Evolutionary conservation across 2,113 vertebrate species (phyloP).

Genomic region (Serinus canaria): DNA sequence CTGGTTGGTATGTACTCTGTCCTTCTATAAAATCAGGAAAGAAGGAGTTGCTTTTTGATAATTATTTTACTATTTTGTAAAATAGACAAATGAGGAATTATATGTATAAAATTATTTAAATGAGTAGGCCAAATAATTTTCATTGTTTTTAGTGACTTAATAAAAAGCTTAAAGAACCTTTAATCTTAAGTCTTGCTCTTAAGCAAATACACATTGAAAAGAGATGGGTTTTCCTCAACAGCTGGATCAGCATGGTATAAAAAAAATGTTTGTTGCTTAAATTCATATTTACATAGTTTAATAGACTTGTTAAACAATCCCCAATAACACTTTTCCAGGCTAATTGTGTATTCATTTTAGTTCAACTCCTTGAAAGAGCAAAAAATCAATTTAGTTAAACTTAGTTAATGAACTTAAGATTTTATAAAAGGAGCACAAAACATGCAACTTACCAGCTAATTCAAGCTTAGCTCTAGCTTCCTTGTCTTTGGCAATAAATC

Average conservation of each 20-base stretch:
- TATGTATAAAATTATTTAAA: neutral
- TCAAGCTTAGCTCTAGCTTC: slow-evolving; percentile 95
- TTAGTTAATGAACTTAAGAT: neutral
- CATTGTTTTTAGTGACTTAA: neutral
- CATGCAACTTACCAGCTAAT: slow-evolving; percentile 84
- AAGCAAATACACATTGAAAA: neutral
- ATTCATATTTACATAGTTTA: neutral
- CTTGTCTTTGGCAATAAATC: slow-evolving; percentile 96
- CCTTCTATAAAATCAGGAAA: neutral
- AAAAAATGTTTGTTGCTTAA: neutral
- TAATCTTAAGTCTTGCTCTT: neutral
- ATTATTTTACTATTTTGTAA: neutral
- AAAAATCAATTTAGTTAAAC: neutral
- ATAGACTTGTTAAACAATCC: neutral
- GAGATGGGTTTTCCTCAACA: neutral
- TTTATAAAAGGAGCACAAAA: slow-evolving; percentile 9
- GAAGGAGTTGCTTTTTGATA: neutral
- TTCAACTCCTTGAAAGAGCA: neutral
- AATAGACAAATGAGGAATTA: neutral
- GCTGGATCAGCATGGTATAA: neutral
- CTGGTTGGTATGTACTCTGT: neutral
- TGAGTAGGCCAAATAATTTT: neutral
- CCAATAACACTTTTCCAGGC: neutral
- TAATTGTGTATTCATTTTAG: neutral
- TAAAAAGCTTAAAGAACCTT: neutral